Evolutionary conservation across 2,888 invertebrate species (phyloP).

Genomic region (Ligdia adustata): DNA sequence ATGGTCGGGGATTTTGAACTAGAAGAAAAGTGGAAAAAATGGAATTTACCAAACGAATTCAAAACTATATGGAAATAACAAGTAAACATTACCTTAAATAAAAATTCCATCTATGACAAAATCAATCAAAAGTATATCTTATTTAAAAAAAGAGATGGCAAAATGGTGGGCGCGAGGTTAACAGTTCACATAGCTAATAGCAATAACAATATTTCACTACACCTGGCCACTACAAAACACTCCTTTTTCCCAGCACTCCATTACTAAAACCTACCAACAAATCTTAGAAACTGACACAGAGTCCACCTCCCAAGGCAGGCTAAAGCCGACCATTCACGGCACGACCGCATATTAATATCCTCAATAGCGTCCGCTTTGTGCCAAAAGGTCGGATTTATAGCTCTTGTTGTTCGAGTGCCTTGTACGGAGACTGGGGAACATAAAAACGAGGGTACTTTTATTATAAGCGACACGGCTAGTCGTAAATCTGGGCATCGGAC

Average conservation of each 20-base stretch:
- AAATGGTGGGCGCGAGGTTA: no score
- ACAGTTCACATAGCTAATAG: no score
- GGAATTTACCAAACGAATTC: no score
- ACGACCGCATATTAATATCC: slow-evolving; percentile 55
- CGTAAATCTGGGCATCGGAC: slow-evolving; percentile 19
- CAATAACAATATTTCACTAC: no score
- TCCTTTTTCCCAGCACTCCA: background rate
- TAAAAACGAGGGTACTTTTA: slow-evolving; percentile 25
- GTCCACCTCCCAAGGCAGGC: slow-evolving; percentile 5
- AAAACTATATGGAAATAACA: no score
- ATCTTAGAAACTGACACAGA: slow-evolving; percentile 6
- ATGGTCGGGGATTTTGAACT: no score
- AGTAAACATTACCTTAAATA: no score
- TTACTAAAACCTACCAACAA: background rate
- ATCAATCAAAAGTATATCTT: no score
- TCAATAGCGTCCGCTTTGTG: slow-evolving; percentile 49
- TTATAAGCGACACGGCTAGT: slow-evolving; percentile 11
- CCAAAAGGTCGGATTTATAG: slow-evolving; percentile 54
- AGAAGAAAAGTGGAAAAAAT: no score
- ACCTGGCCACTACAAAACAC: background rate
- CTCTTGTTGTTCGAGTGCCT: slow-evolving; percentile 44
- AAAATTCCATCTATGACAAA: no score
- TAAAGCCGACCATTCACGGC: slow-evolving; percentile 42
- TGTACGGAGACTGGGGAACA: slow-evolving; percentile 21
- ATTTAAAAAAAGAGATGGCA: no score